Evolutionary conservation across 2,113 vertebrate species (phyloP), one percentile per base, ranked within the genome.

Genomic region (Coryphaenoides rupestris): DNA sequence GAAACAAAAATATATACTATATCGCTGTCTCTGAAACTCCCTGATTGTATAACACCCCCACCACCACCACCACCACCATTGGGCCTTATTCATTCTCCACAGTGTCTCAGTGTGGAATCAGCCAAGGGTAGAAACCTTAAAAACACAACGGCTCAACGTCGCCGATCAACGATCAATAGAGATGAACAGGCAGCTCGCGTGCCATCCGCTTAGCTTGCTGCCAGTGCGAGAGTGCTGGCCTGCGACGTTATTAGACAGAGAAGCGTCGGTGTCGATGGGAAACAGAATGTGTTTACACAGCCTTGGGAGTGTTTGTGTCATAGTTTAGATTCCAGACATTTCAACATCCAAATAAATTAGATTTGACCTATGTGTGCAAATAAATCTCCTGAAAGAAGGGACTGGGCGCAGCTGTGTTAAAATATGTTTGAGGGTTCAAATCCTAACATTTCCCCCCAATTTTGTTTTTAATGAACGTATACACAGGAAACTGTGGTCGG

Each of bases 311-410:
- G 81, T 88, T 86, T 84, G 79, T 86, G 81, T 81, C 79, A 81
- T 79, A 68, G 84, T 88, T 84, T 81, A 79, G 84, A 85, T 83
- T 82, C 70, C 72, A 82, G 79, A 65, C 76, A 79, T 84, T 88
- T 86, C 70, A 78, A 83, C 66, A 82, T 83, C 73, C 70, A 85
- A 81, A 85, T 77, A 84, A 86, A 84, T 86, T 75, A 73, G 76
- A 71, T 82, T 80, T 60, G 77, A 68, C 82, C 75, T 78, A 59
- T 78, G 60, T 76, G 74, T 50, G 80, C 62, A 63, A 79, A 72
- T 81, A 46, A 81, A 84, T 78, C 75, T 70, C 77, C 62, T 22
- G 58, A n/a, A n/a, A n/a, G 58, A 66, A 64, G 57, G 17, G 22
- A 58, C 55, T 73, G 16, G 53, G 22, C 24, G 69, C 82, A 80